Evolutionary conservation across 2,797 vertebrate genomes (phyloP).

Genomic region (Danio albolineatus): DNA sequence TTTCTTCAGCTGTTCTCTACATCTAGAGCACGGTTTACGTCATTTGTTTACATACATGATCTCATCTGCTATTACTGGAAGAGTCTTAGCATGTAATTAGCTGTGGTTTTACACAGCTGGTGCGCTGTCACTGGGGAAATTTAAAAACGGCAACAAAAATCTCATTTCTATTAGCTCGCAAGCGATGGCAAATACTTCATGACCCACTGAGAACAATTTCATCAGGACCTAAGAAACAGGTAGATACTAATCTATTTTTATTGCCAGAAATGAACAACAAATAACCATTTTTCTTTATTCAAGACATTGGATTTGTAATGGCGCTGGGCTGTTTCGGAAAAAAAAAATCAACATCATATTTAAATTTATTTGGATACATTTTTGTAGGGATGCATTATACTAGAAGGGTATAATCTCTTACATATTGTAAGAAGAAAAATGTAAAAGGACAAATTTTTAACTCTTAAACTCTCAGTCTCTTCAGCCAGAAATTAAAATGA

Average conservation of each 20-base stretch:
- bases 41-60: conserved; percentile 30
- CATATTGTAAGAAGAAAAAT: no score
- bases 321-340: not conserved
- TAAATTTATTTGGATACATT: not conserved
- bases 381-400: no score
- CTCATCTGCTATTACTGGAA: conserved; percentile 54
- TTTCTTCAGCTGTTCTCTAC: not conserved
- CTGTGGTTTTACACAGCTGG: conserved; percentile 46
- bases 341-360: not conserved
- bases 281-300: not conserved
- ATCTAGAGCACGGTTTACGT: not conserved
- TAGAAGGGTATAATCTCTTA: no score
- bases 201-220: conserved; percentile 19
- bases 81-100: conserved; percentile 55
- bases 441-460: no score
- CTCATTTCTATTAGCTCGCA: conserved; percentile 45
- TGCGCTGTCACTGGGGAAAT: conserved; percentile 31
- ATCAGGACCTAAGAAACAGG: conserved; percentile 16
- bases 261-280: not conserved
- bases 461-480: no score
- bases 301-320: not conserved
- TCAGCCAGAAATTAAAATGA: no score
- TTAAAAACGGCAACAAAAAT: conserved; percentile 57
- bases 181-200: conserved; percentile 23
- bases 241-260: not conserved